Evolutionary conservation across 2,113 vertebrate species (phyloP), one percentile per base, ranked within the genome.

Genomic region (Megaptera novaeangliae): DNA sequence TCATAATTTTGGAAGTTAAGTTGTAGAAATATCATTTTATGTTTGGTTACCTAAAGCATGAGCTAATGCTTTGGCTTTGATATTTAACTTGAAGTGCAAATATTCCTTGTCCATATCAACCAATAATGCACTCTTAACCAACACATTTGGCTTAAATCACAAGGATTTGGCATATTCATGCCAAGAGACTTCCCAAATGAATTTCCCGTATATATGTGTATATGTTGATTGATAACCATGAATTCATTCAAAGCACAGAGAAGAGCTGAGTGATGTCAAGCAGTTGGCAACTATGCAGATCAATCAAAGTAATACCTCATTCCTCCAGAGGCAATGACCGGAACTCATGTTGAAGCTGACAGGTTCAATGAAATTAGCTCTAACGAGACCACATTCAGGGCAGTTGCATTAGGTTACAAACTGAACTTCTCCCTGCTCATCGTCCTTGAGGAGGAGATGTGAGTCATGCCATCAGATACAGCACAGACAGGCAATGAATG

Each of bases 301-400:
- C 52, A 4, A 94, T 97, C 81, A 97, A 94, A 75, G n/a, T 44
- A 82, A 66, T 61, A 72, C 15, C n/a, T 93, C 46, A 71, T 39
- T 90, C 49, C 23, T 96, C 57, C 29, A 15, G 81, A 95, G 74
- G 80, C 72, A 94, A 95, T n/a, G 80, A 83, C 41, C 94, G 27
- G 41, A 93, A 15, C 25, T 95, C 80, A 46, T 85, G 74, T 36
- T 88, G 71, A 85, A 63, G 66, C 75, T 75, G 92, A 88, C 64
- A 97, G 69, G 29, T 61, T 77, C 71, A 36, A 57, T 95, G 95
- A 85, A 61, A 88, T 64, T 94, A 63, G 55, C 34, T 96, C 29
- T 93, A 94, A 85, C 91, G 90, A 91, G 88, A 81, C 34, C 39
- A 71, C 88, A 93, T 94, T 88, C 85, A 75, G 44, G 17, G 52